Percentiles rank a stretch among this genome's conserved stretches.
These are phyloP conservation scores for Cathartes aura DNA, from an alignment of 2,113 vertebrate species.

Conservation along the genomic window DNA sequence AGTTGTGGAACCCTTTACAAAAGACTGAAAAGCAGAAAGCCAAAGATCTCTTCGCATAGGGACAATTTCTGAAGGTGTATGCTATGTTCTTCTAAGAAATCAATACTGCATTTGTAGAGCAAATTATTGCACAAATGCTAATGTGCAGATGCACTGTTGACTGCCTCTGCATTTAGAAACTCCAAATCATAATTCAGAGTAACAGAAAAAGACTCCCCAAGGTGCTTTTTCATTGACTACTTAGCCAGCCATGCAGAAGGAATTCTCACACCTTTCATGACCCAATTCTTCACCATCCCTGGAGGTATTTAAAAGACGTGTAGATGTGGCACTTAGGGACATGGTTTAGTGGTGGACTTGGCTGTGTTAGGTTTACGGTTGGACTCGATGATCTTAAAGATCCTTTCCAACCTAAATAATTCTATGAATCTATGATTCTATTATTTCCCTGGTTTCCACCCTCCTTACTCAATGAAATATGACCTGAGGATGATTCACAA, in stretches of 20 bases:
- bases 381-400: background rate
- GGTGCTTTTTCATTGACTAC: background rate
- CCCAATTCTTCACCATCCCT: background rate
- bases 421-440: background rate
- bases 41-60: background rate
- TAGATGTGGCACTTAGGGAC: background rate
- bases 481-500: background rate
- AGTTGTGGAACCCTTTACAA: background rate
- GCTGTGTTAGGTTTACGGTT: background rate
- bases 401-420: background rate
- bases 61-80: background rate
- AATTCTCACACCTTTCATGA: background rate
- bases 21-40: background rate
- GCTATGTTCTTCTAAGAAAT: background rate
- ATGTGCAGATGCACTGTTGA: background rate
- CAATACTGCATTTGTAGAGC: background rate
- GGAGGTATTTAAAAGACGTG: background rate
- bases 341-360: background rate
- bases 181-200: background rate
- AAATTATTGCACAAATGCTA: slow-evolving; percentile 12
- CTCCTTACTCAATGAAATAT: background rate
- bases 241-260: background rate
- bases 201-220: background rate
- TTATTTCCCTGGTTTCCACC: background rate
- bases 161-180: background rate